These are phyloP conservation scores for Colossoma macropomum DNA, from an alignment of 2,113 vertebrate genomes.

Conservation along the genomic window DNA sequence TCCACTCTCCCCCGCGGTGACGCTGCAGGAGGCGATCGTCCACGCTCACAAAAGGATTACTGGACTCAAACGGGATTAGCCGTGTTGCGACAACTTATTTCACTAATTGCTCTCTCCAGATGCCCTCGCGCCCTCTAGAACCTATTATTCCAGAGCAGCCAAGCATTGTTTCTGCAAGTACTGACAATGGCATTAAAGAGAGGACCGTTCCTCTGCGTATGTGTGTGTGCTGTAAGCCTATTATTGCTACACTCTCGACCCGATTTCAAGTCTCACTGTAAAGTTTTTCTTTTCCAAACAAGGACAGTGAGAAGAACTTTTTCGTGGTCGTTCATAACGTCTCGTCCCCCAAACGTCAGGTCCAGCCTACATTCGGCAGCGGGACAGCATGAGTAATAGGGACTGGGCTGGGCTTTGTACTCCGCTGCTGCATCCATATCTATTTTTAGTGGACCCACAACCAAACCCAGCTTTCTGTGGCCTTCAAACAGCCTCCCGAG, in stretches of 20 bases:
- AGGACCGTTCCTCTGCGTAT: not conserved
- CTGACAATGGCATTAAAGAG: slow-evolving; percentile 12
- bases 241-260: not conserved
- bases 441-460: slow-evolving; percentile 35
- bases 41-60: not conserved
- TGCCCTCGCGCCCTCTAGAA: not conserved
- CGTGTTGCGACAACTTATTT: not conserved
- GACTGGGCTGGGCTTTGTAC: not conserved
- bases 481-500: slow-evolving; percentile 26
- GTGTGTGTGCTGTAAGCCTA: not conserved
- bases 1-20: not conserved
- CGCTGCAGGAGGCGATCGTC: not conserved
- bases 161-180: not conserved
- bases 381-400: slow-evolving; percentile 40
- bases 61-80: not conserved
- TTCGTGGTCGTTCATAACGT: slow-evolving; percentile 9
- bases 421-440: not conserved
- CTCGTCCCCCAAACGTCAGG: slow-evolving; percentile 42
- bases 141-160: slow-evolving; percentile 1
- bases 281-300: slow-evolving; percentile 34
- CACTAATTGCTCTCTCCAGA: not conserved
- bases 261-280: slow-evolving; percentile 12
- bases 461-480: slow-evolving; percentile 18
- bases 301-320: slow-evolving; percentile 35
- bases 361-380: slow-evolving; percentile 41